Percentiles rank a stretch among this genome's conserved stretches.
Conservation (phyloP, 2,888 invertebrate species). For the Caenorhabditis sulstoni region DNA sequence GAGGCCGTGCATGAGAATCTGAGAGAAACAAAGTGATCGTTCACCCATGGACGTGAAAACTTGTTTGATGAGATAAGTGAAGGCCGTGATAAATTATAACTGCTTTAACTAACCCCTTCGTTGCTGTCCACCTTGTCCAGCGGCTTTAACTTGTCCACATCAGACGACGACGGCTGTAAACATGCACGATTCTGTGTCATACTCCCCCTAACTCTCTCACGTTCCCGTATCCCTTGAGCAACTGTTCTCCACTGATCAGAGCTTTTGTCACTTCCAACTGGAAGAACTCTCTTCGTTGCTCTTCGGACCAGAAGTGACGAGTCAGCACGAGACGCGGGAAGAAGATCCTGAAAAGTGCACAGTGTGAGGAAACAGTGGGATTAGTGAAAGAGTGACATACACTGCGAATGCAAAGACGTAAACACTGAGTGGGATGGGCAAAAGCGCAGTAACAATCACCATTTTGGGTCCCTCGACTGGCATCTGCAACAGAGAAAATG, state of each 20-base stretch:
- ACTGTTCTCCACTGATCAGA: constrained; percentile 48
- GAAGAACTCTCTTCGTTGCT: constrained; percentile 73
- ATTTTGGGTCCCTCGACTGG: constrained; percentile 73
- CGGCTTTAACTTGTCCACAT: constrained; percentile 39
- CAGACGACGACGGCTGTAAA: constrained; percentile 32
- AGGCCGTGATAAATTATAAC: too few relatives aligned
- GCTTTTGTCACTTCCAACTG: constrained; percentile 61
- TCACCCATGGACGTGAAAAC: too few relatives aligned
- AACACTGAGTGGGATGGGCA: constrained; percentile 74
- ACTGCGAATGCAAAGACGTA: constrained; percentile 74
- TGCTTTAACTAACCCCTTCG: constrained; percentile 35
- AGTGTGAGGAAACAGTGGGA: constrained; percentile 11
- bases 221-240: constrained; percentile 41
- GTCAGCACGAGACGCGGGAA: constrained; percentile 77
- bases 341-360: constrained; percentile 73
- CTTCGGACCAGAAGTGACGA: constrained; percentile 77
- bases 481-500: constrained; percentile 65
- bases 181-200: background rate
- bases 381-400: constrained; percentile 56
- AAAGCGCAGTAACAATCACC: constrained; percentile 67
- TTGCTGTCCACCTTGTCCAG: constrained; percentile 40
- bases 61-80: too few relatives aligned
- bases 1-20: constrained; percentile 45
- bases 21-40: background rate
- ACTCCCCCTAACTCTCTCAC: constrained; percentile 5